phyloP scores from a whole-genome alignment of 2,797 vertebrate genomes.

The Ptychobarbus kaznakovi region DNA sequence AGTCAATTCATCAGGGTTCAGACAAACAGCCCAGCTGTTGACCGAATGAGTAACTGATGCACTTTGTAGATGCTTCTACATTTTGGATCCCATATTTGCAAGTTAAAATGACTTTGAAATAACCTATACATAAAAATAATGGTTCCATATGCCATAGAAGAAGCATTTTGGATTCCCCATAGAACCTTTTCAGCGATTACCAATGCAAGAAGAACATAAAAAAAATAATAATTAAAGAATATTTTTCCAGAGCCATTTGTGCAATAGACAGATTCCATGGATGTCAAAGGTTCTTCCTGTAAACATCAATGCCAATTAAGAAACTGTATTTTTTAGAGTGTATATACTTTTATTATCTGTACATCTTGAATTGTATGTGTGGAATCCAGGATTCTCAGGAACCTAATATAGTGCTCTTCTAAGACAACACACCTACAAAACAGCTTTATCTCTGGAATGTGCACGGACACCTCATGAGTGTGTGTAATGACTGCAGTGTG shows the following conservation, averaged over 20 bases:
- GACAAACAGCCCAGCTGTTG: neutral
- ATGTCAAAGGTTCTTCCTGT: neutral
- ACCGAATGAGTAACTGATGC: neutral
- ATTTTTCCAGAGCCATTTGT: neutral
- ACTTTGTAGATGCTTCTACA: neutral
- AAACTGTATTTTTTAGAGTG: neutral
- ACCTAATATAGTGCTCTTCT: no score
- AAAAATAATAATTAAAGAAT: neutral
- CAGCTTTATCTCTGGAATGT: conserved; percentile 43
- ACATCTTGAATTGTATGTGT: neutral
- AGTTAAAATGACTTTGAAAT: neutral
- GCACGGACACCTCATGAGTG: conserved; percentile 7
- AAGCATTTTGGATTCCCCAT: neutral
- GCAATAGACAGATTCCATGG: neutral
- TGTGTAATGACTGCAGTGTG: conserved; percentile 13
- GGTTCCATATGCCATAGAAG: neutral
- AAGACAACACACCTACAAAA: conserved; percentile 18
- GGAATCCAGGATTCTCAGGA: neutral
- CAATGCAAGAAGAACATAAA: neutral
- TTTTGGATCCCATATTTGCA: neutral
- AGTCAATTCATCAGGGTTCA: neutral
- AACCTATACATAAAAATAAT: neutral
- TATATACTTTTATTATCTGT: neutral
- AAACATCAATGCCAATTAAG: neutral
- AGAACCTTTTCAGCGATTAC: neutral